phyloP scores from a whole-genome alignment of 2,797 vertebrate genomes.

The Molossus alvarezi region DNA sequence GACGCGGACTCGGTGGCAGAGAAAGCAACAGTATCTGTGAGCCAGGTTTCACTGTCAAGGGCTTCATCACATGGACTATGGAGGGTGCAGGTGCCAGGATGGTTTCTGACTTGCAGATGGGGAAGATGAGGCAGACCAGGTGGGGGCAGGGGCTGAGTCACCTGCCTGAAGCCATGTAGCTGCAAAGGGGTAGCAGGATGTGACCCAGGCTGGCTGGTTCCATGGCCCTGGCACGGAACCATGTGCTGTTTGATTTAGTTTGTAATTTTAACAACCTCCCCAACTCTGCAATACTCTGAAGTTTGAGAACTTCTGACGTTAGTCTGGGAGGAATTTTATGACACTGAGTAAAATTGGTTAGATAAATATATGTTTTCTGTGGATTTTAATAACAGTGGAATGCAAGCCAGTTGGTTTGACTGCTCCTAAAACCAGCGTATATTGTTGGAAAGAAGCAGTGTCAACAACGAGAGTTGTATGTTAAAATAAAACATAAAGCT shows the following conservation, averaged over 20 bases:
- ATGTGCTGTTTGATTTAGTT: not conserved
- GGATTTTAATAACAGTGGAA: not conserved
- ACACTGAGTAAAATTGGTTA: not conserved
- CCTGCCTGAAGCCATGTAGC: not conserved
- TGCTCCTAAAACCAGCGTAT: slow-evolving; percentile 1
- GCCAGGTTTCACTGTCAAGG: not conserved
- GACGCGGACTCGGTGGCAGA: accelerated
- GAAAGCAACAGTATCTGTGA: accelerated
- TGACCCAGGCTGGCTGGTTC: not conserved
- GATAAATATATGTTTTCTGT: not conserved
- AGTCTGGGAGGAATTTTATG: not conserved
- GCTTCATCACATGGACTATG: accelerated
- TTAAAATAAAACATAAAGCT: not conserved
- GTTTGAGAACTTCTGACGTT: not conserved
- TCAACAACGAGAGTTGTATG: not conserved
- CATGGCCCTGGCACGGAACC: not conserved
- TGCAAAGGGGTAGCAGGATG: accelerated
- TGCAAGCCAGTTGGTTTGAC: not conserved
- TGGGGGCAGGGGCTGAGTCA: not conserved
- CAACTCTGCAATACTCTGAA: not conserved
- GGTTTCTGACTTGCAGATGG: not conserved
- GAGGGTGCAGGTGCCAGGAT: not conserved
- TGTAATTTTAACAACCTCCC: not conserved
- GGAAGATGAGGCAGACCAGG: not conserved
- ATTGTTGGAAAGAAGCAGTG: not conserved